Evolutionary conservation across 2,888 invertebrate species (phyloP).

Genomic region (Seira musarum): DNA sequence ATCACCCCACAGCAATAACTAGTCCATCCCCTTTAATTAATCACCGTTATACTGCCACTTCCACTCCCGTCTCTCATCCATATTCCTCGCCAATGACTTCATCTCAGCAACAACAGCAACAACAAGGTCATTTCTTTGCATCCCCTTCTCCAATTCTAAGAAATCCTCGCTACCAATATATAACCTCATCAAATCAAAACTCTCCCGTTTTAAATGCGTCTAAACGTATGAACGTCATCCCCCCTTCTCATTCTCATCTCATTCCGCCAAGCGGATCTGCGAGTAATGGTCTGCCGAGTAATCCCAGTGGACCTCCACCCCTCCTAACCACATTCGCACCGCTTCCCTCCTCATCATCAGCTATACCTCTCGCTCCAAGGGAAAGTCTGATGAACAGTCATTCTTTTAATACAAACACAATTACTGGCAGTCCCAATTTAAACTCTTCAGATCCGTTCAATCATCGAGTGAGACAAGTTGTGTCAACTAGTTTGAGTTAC

Average conservation of each 20-base stretch:
- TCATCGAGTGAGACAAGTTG: conserved; percentile 40
- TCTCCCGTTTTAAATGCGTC: conserved; percentile 67
- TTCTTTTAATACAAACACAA: conserved; percentile 45
- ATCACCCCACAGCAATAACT: conserved; percentile 38
- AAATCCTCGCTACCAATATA: conserved; percentile 69
- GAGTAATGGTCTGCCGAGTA: conserved; percentile 15
- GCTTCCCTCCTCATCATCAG: conserved; percentile 48
- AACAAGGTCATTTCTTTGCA: conserved; percentile 46
- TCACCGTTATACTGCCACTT: conserved; percentile 49
- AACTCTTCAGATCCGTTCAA: conserved; percentile 46
- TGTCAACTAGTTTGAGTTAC: conserved; percentile 57
- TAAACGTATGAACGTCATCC: conserved; percentile 55
- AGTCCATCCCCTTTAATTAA: conserved; percentile 68
- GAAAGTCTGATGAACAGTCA: conserved; percentile 49
- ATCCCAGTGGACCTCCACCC: conserved; percentile 58
- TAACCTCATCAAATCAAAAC: conserved; percentile 70
- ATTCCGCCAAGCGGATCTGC: conserved; percentile 21
- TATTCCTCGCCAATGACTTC: conserved; percentile 54
- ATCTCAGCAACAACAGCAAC: conserved; percentile 41
- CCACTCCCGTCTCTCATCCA: conserved; percentile 32
- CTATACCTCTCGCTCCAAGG: conserved; percentile 32
- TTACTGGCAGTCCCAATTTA: conserved; percentile 59
- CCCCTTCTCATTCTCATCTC: conserved; percentile 38
- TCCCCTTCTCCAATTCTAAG: conserved; percentile 68
- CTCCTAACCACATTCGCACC: conserved; percentile 61